phyloP scores from a whole-genome alignment of 2,113 vertebrate genomes.

The Alligator sinensis region DNA sequence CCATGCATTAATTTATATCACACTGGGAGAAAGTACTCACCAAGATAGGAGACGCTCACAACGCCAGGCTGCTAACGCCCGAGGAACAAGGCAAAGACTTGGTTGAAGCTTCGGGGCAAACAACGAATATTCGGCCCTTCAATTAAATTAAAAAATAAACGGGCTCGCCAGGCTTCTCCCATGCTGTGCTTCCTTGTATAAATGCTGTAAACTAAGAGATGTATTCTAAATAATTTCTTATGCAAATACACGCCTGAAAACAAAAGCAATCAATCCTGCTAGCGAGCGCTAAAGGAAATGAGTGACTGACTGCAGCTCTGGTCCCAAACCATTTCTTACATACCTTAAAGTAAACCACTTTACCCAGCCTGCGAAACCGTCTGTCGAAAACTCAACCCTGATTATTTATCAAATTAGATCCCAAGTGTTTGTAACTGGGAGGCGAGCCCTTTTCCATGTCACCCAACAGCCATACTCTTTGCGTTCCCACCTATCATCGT shows the following conservation, averaged over 20 bases:
- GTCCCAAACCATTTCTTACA: neutral
- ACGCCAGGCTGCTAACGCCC: too few relatives aligned
- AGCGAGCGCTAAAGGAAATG: neutral
- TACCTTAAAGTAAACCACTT: conserved; percentile 3
- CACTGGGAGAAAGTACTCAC: neutral
- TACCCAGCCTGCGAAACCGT: neutral
- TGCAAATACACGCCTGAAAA: neutral
- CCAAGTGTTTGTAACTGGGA: neutral
- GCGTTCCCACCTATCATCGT: neutral
- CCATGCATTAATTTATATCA: neutral
- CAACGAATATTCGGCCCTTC: neutral
- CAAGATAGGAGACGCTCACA: neutral
- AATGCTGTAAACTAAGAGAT: neutral
- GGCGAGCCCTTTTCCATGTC: neutral
- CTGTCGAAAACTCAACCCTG: neutral
- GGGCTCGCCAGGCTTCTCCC: too few relatives aligned
- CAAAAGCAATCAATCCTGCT: neutral
- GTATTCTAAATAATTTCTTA: neutral
- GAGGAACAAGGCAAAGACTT: neutral
- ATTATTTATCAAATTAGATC: neutral
- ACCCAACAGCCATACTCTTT: neutral
- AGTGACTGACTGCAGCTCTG: neutral
- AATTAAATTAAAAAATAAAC: neutral
- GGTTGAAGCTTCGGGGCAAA: neutral
- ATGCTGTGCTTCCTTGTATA: neutral